phyloP scores from a whole-genome alignment of 2,888 invertebrate genomes.

The Plebejus anna region DNA sequence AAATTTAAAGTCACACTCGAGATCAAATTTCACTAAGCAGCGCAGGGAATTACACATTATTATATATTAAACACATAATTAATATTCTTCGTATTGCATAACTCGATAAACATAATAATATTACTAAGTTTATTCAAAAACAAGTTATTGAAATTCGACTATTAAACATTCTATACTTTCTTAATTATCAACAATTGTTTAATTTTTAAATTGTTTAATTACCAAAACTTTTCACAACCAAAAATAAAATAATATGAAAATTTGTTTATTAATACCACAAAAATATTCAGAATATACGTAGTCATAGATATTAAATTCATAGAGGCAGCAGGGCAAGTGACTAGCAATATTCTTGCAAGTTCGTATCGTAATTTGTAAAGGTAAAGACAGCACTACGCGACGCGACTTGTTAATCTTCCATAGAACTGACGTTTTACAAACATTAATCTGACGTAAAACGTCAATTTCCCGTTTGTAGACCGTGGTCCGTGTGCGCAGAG shows the following conservation, averaged over 20 bases:
- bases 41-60: not conserved
- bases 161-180: not conserved
- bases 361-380: not conserved
- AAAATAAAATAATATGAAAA: not conserved
- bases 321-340: not conserved
- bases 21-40: conserved; percentile 13
- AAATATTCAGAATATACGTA: not conserved
- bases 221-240: not conserved
- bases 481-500: too few relatives aligned
- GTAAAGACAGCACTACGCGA: too few relatives aligned
- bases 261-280: not conserved
- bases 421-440: too few relatives aligned
- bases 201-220: not conserved
- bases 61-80: not conserved
- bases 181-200: not conserved
- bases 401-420: too few relatives aligned
- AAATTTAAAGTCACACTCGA: conserved; percentile 2
- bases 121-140: not conserved
- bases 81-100: not conserved
- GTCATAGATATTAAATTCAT: not conserved
- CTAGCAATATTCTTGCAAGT: not conserved
- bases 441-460: too few relatives aligned
- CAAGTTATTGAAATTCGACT: not conserved
- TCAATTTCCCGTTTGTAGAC: too few relatives aligned
- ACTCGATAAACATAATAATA: not conserved